These are phyloP conservation scores for Coluber constrictor DNA, from an alignment of 2,797 vertebrate species.

Conservation along the genomic window DNA sequence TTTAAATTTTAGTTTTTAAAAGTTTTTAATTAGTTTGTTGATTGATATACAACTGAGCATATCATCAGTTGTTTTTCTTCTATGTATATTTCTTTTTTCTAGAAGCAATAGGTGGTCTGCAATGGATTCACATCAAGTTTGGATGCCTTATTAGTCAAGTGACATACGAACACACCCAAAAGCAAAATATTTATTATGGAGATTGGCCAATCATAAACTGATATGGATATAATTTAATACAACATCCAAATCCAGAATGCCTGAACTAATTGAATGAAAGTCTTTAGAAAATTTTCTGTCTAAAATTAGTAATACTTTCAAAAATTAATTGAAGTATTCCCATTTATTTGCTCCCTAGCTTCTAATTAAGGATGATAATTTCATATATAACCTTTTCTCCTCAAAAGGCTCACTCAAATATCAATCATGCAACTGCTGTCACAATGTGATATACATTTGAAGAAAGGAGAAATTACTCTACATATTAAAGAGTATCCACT, in stretches of 20 bases:
- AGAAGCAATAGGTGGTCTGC: conserved; percentile 3
- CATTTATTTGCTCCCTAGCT: background rate
- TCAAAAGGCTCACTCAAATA: background rate
- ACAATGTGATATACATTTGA: background rate
- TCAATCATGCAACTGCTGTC: background rate
- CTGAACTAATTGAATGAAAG: background rate
- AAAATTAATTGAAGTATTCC: background rate
- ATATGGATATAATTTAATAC: background rate
- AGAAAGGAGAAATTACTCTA: background rate
- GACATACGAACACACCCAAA: background rate
- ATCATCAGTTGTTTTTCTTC: background rate
- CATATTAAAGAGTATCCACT: background rate
- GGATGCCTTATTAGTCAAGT: background rate
- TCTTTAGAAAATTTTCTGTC: background rate
- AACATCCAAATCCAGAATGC: background rate
- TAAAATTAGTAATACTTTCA: background rate
- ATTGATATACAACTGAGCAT: background rate
- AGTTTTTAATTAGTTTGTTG: background rate
- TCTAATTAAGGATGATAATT: background rate
- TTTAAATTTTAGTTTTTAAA: too few relatives aligned
- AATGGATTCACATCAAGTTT: background rate
- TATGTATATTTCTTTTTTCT: background rate
- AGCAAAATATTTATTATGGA: background rate
- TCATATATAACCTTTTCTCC: background rate
- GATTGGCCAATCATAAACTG: background rate